phyloP scores from a whole-genome alignment of 2,888 invertebrate species.

The Tipula vernalis region DNA sequence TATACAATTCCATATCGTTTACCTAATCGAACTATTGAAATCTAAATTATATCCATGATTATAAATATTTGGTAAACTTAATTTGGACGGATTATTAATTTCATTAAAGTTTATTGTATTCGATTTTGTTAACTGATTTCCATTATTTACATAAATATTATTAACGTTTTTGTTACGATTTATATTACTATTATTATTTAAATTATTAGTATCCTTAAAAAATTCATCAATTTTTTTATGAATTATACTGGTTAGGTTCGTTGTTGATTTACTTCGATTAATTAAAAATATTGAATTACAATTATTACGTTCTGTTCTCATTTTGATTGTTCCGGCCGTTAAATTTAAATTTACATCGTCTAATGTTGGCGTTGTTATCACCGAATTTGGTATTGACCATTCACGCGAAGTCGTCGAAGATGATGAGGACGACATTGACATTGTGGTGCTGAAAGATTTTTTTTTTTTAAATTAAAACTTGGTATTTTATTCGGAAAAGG shows the following conservation, averaged over 20 bases:
- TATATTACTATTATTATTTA: not conserved
- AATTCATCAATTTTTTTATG: not conserved
- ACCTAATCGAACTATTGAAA: not conserved
- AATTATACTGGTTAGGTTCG: not conserved
- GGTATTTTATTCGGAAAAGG: not conserved
- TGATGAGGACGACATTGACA: not conserved
- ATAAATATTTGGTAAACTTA: not conserved
- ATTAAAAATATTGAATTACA: not conserved
- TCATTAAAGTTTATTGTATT: slow-evolving; percentile 6
- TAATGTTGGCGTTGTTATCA: not conserved
- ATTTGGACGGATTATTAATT: slow-evolving; percentile 9
- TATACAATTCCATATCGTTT: not conserved
- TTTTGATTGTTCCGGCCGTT: not conserved
- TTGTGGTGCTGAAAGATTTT: not conserved
- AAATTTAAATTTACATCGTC: not conserved
- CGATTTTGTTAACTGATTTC: not conserved
- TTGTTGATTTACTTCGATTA: not conserved
- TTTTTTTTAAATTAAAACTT: not conserved
- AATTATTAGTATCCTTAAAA: not conserved
- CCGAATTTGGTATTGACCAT: not conserved
- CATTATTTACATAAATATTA: no score
- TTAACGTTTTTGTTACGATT: not conserved
- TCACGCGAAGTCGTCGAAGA: not conserved
- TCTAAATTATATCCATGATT: not conserved
- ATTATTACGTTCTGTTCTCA: not conserved